Conservation (phyloP, 2,888 invertebrate genomes). For the Hirudinaria manillensis region DNA sequence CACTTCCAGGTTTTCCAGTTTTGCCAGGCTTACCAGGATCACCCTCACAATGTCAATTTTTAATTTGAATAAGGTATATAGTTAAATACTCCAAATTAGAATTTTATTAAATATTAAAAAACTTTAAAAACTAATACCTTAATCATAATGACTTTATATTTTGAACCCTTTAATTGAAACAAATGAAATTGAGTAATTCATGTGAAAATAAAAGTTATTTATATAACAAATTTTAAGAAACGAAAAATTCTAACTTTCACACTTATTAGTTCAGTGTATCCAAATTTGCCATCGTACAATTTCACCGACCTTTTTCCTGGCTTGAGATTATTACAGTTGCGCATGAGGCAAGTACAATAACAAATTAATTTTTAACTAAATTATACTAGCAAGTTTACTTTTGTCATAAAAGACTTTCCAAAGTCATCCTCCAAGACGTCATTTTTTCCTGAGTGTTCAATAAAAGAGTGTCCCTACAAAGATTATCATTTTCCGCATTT, state of each 20-base stretch:
- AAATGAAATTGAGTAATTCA: not conserved
- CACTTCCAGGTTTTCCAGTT: slow-evolving; percentile 18
- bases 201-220: not conserved
- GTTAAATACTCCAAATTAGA: not conserved
- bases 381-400: not conserved
- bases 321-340: not conserved
- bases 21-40: slow-evolving; percentile 20
- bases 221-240: not conserved
- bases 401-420: not conserved
- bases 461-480: slow-evolving; percentile 7
- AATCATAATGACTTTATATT: slow-evolving; percentile 16
- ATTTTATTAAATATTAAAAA: not conserved
- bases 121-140: not conserved
- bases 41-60: not conserved
- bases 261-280: slow-evolving; percentile 18
- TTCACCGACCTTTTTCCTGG: slow-evolving; percentile 18
- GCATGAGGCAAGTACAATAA: not conserved
- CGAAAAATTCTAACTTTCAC: slow-evolving; percentile 11
- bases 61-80: not conserved
- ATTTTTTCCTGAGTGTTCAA: slow-evolving; percentile 5
- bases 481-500: too few species aligned
- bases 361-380: not conserved
- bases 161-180: slow-evolving; percentile 6
- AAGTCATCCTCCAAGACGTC: not conserved
- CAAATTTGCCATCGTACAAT: slow-evolving; percentile 19